These are phyloP conservation scores for Tetropium fuscum DNA, from an alignment of 2,888 invertebrate genomes.

Conservation along the genomic window DNA sequence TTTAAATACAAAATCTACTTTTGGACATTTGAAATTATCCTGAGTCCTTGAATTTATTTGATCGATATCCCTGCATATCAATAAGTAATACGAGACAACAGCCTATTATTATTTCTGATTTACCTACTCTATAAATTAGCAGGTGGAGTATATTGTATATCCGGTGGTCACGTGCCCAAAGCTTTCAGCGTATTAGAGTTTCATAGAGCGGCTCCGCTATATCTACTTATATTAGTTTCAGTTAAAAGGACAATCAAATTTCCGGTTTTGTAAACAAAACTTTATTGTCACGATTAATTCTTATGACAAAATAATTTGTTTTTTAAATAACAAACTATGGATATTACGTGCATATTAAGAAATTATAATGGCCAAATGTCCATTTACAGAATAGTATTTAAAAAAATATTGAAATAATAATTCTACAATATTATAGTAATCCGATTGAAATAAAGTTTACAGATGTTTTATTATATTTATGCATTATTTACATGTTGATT, in stretches of 20 bases:
- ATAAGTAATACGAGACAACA: slow-evolving; percentile 19
- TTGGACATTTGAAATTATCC: too few relatives aligned
- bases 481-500: too few relatives aligned
- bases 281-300: slow-evolving; percentile 19
- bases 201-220: slow-evolving; percentile 2
- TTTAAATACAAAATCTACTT: too few relatives aligned
- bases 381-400: too few relatives aligned
- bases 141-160: slow-evolving; percentile 24
- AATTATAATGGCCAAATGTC: too few relatives aligned
- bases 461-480: too few relatives aligned
- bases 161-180: slow-evolving; percentile 45
- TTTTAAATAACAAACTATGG: slow-evolving; percentile 9
- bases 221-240: slow-evolving; percentile 39
- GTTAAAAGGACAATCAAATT: slow-evolving; percentile 55
- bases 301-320: slow-evolving; percentile 20
- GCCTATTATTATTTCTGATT: slow-evolving; percentile 5
- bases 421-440: too few relatives aligned
- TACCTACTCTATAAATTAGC: slow-evolving; percentile 17
- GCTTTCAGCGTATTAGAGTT: slow-evolving; percentile 37
- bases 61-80: slow-evolving; percentile 35
- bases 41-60: too few relatives aligned
- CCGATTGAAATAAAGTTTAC: too few relatives aligned
- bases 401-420: too few relatives aligned
- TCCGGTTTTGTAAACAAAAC: slow-evolving; percentile 55
- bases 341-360: too few relatives aligned